Evolutionary conservation across 2,888 invertebrate species (phyloP).

Genomic region (Eilema caniola): DNA sequence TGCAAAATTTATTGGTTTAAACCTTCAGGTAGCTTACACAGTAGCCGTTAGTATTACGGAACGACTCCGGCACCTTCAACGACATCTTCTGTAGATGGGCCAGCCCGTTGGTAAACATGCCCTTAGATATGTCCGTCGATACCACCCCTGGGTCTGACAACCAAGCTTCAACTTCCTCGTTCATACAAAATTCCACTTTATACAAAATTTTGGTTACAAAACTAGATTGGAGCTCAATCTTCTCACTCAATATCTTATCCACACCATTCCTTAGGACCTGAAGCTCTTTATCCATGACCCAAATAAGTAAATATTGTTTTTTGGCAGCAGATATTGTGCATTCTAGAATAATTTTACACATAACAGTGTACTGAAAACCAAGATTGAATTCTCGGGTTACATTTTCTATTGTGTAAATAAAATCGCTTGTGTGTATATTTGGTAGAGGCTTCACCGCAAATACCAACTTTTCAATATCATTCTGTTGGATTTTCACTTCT

Average conservation of each 20-base stretch:
- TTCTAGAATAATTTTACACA: constrained; percentile 86
- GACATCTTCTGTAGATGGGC: constrained; percentile 86
- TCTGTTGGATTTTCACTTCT: constrained; percentile 78
- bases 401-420: constrained; percentile 83
- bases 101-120: constrained; percentile 85
- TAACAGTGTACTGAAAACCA: constrained; percentile 80
- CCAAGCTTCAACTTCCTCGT: constrained; percentile 84
- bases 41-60: constrained; percentile 86
- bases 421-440: constrained; percentile 78
- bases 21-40: constrained; percentile 87
- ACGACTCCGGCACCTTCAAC: constrained; percentile 84
- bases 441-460: constrained; percentile 64
- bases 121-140: constrained; percentile 85
- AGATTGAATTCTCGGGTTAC: constrained; percentile 82
- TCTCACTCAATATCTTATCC: constrained; percentile 61
- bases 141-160: constrained; percentile 83
- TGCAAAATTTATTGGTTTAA: constrained; percentile 61
- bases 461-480: constrained; percentile 58
- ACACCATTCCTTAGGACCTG: constrained; percentile 77
- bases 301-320: constrained; percentile 86
- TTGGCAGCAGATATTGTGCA: constrained; percentile 75
- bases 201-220: constrained; percentile 87
- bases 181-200: constrained; percentile 77
- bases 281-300: constrained; percentile 88
- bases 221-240: constrained; percentile 74